Evolutionary conservation across 2,113 vertebrate species (phyloP).

Genomic region (Platanista minor): DNA sequence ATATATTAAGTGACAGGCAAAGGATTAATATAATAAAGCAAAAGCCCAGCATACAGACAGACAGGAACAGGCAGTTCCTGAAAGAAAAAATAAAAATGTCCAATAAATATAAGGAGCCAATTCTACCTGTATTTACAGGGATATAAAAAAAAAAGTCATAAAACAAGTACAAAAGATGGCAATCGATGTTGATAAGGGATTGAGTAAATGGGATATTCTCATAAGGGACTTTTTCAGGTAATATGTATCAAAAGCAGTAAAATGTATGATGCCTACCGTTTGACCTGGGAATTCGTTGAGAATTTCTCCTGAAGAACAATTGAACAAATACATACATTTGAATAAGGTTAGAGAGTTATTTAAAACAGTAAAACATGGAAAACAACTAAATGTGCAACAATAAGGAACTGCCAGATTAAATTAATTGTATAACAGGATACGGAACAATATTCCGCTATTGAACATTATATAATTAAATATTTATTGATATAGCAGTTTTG

Average conservation of each 20-base stretch:
- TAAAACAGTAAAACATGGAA: not conserved
- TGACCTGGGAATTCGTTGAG: not conserved
- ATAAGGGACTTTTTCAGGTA: not conserved
- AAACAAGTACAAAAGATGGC: not conserved
- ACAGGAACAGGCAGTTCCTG: not conserved
- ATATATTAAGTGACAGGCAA: not conserved
- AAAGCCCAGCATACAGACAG: not conserved
- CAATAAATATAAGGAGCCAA: not conserved
- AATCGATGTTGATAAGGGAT: not conserved
- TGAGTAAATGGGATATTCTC: not conserved
- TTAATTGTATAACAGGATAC: not conserved
- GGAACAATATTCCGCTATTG: not conserved
- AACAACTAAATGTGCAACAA: no score
- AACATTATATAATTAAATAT: not conserved
- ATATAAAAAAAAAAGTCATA: not conserved
- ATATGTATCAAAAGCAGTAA: not conserved
- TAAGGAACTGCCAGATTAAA: not conserved
- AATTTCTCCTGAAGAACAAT: not conserved
- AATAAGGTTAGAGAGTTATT: not conserved
- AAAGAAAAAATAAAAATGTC: not conserved
- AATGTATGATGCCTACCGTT: not conserved
- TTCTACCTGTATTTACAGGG: not conserved
- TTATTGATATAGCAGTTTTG: not conserved
- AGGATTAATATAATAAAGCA: not conserved
- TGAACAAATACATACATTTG: not conserved